Conservation (phyloP, 2,797 vertebrate species). For the Vireo griseus region DNA sequence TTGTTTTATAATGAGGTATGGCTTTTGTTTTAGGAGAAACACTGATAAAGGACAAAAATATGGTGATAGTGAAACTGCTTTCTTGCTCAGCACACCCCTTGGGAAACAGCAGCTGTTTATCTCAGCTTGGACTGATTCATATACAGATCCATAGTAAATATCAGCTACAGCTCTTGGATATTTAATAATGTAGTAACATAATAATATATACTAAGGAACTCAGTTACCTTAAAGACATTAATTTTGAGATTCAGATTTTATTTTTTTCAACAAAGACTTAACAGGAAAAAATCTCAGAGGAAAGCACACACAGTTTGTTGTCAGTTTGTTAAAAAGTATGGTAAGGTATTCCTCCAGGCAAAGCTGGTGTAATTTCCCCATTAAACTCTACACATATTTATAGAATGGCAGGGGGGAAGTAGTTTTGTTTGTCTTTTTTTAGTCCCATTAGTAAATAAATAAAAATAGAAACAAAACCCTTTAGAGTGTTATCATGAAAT, state of each 20-base stretch:
- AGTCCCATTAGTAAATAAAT: neutral
- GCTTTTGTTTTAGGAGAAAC: conserved; percentile 8
- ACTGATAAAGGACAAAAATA: neutral
- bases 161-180: neutral
- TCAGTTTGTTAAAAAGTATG: neutral
- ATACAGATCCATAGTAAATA: neutral
- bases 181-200: neutral
- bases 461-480: neutral
- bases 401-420: neutral
- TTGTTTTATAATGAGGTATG: neutral
- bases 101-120: conserved; percentile 17
- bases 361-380: neutral
- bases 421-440: neutral
- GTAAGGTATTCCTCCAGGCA: neutral
- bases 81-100: neutral
- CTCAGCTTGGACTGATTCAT: neutral
- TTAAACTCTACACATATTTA: neutral
- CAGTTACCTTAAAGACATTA: neutral
- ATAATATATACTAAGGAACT: neutral
- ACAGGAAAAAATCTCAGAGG: neutral
- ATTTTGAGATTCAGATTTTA: neutral
- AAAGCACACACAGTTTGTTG: fast-evolving
- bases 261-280: neutral
- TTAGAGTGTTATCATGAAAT: neutral
- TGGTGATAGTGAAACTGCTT: neutral